phyloP scores from a whole-genome alignment of 2,797 vertebrate genomes.

The Phalanger gymnotis region DNA sequence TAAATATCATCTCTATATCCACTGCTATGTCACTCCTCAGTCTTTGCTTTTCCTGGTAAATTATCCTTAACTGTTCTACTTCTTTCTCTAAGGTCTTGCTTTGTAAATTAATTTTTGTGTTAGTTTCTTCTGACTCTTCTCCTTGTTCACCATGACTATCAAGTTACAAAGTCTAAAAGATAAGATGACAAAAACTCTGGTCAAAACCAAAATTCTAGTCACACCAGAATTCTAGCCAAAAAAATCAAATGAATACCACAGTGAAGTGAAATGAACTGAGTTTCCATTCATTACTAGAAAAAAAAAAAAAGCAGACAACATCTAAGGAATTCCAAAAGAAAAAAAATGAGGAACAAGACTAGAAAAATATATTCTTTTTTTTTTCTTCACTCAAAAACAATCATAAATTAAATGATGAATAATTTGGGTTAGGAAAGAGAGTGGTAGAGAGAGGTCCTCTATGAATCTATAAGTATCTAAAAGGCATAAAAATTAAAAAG shows the following conservation, averaged over 20 bases:
- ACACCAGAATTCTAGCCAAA: conserved; percentile 15
- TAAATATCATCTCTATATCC: conserved; percentile 32
- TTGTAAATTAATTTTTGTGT: conserved; percentile 20
- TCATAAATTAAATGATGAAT: not conserved
- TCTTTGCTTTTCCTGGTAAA: conserved; percentile 32
- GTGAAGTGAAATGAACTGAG: not conserved
- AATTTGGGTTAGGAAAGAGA: conserved; percentile 24
- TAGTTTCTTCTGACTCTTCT: not conserved
- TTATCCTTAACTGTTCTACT: conserved; percentile 30
- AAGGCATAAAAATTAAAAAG: conserved; percentile 30
- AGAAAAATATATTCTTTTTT: not conserved
- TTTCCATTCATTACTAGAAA: conserved; percentile 40
- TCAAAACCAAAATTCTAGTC: not conserved
- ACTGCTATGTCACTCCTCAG: conserved; percentile 4
- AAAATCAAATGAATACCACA: not conserved
- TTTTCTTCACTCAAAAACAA: conserved; percentile 33
- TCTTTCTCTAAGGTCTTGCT: conserved; percentile 24
- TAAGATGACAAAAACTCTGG: not conserved
- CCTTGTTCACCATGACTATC: not conserved
- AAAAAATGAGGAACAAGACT: conserved; percentile 15
- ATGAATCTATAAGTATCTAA: not conserved
- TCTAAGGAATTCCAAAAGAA: conserved; percentile 12
- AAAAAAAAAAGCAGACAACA: conserved; percentile 9
- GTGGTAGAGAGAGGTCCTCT: conserved; percentile 39
- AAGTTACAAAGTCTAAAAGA: not conserved